Evolutionary conservation across 2,888 invertebrate species (phyloP), one percentile per base, ranked within the genome.

Genomic region (Tenthredo distinguenda): DNA sequence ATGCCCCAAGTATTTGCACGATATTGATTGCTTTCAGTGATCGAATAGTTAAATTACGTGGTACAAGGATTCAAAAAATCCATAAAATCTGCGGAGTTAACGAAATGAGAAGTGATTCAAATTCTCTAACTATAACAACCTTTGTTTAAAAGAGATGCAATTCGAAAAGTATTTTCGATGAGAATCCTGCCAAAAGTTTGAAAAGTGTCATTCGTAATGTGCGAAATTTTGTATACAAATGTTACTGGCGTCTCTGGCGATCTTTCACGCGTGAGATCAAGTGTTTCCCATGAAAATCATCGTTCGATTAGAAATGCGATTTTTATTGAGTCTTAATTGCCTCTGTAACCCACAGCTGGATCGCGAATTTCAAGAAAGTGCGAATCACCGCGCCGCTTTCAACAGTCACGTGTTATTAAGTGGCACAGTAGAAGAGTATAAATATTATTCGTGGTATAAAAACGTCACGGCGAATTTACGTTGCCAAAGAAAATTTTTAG

Each of bases 391-490:
- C 62, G 37, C 58, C 37, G 55, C 34, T 62, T 34, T 81, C 81
- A 81, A 81, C 58, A 21, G 18, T 62, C 40, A 62, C 62, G 58
- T 37, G 62, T 58, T 81, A 81, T 81, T 81, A 62, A 81, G 58
- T 81, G 26, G 77, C 47, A 77, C 77, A 81, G 81, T 81, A 40
- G 62, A 40, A 43, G 15, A 62, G 81, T 81, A 81, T 81, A 81
- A 81, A 81, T 58, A 81, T 81, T 81, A 50, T 58, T 81, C 81
- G 58, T 62, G 81, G 81, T 37, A 81, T 81, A 81, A 81, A 81
- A 81, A 81, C 62, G 81, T 62, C 81, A 21, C 62, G 18, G 12
- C n/a, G 21, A 62, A 81, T 81, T 81, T 21, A 81, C 81, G 47
- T 62, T 37, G 62, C 62, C 81, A 81, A 81, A 37, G 34, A n/a